Conservation (phyloP, 2,888 invertebrate genomes). For the Patella pellucida region DNA sequence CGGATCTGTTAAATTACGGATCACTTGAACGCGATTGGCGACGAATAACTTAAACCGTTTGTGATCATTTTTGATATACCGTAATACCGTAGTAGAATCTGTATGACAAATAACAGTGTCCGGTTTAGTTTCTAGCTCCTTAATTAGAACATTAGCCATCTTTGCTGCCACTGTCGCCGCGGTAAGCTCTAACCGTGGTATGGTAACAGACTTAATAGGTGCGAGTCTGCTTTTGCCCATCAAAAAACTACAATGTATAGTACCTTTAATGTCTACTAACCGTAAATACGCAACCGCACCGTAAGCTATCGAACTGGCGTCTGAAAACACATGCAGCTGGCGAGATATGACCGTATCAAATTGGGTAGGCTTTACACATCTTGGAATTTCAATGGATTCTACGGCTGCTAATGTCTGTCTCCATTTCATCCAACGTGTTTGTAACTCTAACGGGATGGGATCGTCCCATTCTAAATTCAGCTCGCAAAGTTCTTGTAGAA, state of each 20-base stretch:
- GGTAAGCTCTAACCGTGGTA: slow-evolving; percentile 16
- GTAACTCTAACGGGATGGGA: not conserved
- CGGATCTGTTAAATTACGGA: slow-evolving; percentile 7
- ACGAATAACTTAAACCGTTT: slow-evolving; percentile 28
- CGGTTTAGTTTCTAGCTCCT: slow-evolving; percentile 15
- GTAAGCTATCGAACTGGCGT: slow-evolving; percentile 29
- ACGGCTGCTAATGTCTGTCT: not conserved
- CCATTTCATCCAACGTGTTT: not conserved
- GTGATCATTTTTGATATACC: slow-evolving; percentile 24
- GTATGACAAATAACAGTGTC: slow-evolving; percentile 23
- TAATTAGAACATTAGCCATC: slow-evolving; percentile 1
- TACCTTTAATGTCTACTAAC: slow-evolving; percentile 15
- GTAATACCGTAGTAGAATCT: slow-evolving; percentile 25
- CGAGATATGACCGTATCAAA: slow-evolving; percentile 20
- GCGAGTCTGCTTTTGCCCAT: slow-evolving; percentile 17
- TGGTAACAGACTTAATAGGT: slow-evolving; percentile 14
- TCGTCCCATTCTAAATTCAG: slow-evolving; percentile 14
- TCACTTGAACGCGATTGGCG: slow-evolving; percentile 20
- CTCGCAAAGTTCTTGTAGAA: not conserved
- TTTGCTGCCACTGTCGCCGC: slow-evolving; percentile 18
- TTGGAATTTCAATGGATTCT: not conserved
- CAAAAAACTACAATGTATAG: slow-evolving; percentile 27
- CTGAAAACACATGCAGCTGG: slow-evolving; percentile 31
- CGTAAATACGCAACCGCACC: slow-evolving; percentile 30
- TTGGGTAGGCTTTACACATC: slow-evolving; percentile 25